phyloP scores from a whole-genome alignment of 2,888 invertebrate genomes.

The Drosophila putrida region DNA sequence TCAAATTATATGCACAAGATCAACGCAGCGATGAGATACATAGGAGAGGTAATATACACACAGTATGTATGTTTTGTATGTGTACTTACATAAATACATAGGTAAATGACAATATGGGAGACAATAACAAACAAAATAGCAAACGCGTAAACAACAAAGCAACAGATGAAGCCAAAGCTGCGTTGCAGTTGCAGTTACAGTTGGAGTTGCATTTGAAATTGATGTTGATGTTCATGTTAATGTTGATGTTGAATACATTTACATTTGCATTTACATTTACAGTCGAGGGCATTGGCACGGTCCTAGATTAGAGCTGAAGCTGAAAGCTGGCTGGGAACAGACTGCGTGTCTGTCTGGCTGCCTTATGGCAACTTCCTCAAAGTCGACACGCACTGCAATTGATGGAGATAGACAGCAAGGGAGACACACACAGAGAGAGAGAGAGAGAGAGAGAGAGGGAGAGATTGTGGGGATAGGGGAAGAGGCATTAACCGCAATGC shows the following conservation, averaged over 20 bases:
- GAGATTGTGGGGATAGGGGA: neutral
- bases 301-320: slow-evolving; percentile 17
- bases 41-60: too few relatives aligned
- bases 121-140: too few relatives aligned
- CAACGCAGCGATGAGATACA: too few relatives aligned
- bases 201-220: too few relatives aligned
- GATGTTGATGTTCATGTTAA: neutral
- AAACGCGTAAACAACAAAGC: too few relatives aligned
- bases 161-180: slow-evolving; percentile 10
- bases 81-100: too few relatives aligned
- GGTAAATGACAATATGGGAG: too few relatives aligned
- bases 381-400: slow-evolving; percentile 41
- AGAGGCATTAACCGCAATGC: slow-evolving; percentile 43
- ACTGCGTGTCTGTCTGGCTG: too few relatives aligned
- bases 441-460: neutral
- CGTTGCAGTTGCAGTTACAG: slow-evolving; percentile 31
- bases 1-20: too few relatives aligned
- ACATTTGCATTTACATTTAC: slow-evolving; percentile 9
- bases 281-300: slow-evolving; percentile 43
- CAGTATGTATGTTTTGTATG: too few relatives aligned
- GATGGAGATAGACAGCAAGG: too few relatives aligned
- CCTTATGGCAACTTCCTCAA: slow-evolving; percentile 54
- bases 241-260: slow-evolving; percentile 23
- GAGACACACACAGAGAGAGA: neutral
- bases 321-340: neutral